phyloP scores from a whole-genome alignment of 2,888 invertebrate species.

The Helleia helle region DNA sequence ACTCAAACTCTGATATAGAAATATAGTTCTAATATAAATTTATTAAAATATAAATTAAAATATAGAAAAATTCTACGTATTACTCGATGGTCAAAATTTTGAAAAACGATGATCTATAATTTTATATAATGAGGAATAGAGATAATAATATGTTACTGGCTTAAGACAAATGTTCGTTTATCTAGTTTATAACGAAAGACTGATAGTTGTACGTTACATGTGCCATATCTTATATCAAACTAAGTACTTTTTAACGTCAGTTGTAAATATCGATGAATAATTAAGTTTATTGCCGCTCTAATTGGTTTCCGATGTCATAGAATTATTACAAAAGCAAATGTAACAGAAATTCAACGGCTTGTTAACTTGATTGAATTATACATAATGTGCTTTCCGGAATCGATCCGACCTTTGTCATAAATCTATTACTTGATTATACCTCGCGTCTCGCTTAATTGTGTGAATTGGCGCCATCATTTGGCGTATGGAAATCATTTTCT shows the following conservation, averaged over 20 bases:
- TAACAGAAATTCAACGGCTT: constrained; percentile 1
- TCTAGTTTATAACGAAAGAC: constrained; percentile 50
- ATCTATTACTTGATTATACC: constrained; percentile 2
- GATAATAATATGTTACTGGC: too few species aligned
- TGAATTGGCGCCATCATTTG: neutral
- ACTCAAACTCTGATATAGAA: too few species aligned
- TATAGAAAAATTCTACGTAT: too few species aligned
- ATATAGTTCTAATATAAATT: too few species aligned
- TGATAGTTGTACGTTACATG: constrained; percentile 63
- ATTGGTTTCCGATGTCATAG: neutral
- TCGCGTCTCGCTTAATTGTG: neutral
- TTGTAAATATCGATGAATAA: constrained; percentile 16
- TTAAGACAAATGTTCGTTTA: constrained; percentile 9
- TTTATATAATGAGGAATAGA: too few species aligned
- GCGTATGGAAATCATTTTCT: neutral
- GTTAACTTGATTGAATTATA: neutral
- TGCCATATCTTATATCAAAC: constrained; percentile 51
- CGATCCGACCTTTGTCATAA: constrained; percentile 5
- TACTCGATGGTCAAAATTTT: too few species aligned
- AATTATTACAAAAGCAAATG: neutral
- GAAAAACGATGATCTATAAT: too few species aligned
- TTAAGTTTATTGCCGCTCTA: constrained; percentile 4
- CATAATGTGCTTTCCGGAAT: neutral
- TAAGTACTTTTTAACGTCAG: constrained; percentile 15
- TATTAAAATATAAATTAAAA: too few species aligned